A percentile compares a stretch with the other conserved stretches of the same genome.
Conservation (phyloP, 1,140 invertebrate species). For the Drosophila fuyamai region DNA sequence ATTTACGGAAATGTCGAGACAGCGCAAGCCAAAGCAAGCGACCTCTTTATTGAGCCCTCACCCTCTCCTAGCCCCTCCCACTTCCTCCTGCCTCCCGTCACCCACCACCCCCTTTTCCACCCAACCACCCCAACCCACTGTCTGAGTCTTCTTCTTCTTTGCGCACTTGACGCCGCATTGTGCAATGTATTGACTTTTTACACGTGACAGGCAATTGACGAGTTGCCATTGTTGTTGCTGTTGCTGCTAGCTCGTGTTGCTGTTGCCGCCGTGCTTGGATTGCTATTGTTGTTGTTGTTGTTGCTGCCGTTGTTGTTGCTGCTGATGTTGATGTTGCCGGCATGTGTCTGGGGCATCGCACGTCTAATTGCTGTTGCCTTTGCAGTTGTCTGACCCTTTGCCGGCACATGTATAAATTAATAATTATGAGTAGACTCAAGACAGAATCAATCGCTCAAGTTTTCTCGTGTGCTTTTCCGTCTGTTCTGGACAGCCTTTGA, state of each 20-base stretch:
- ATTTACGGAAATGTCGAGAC: constrained; percentile 76
- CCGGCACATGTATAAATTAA: constrained; percentile 50
- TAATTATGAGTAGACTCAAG: constrained; percentile 45
- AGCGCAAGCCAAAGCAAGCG: constrained; percentile 71
- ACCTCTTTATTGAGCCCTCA: constrained; percentile 71
- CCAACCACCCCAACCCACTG: neutral
- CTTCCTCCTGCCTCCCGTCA: neutral
- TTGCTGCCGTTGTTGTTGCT: constrained; percentile 19
- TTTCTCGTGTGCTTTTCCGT: constrained; percentile 22
- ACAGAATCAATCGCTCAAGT: constrained; percentile 27
- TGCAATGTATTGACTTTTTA: constrained; percentile 82
- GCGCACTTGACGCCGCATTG: constrained; percentile 75
- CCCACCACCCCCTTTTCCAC: constrained; percentile 7
- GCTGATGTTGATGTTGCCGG: constrained; percentile 38
- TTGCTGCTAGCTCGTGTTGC: constrained; percentile 31
- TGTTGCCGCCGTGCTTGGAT: constrained; percentile 2
- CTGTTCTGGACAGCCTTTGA: neutral
- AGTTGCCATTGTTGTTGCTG: constrained; percentile 48
- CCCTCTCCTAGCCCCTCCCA: neutral
- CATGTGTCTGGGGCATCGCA: constrained; percentile 64
- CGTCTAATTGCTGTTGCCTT: constrained; percentile 46
- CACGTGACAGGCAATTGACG: constrained; percentile 77
- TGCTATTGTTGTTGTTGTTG: constrained; percentile 15
- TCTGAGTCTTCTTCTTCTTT: constrained; percentile 16
- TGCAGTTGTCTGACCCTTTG: constrained; percentile 46